phyloP scores from a whole-genome alignment of 1,140 invertebrate genomes.

The Drosophila santomea region DNA sequence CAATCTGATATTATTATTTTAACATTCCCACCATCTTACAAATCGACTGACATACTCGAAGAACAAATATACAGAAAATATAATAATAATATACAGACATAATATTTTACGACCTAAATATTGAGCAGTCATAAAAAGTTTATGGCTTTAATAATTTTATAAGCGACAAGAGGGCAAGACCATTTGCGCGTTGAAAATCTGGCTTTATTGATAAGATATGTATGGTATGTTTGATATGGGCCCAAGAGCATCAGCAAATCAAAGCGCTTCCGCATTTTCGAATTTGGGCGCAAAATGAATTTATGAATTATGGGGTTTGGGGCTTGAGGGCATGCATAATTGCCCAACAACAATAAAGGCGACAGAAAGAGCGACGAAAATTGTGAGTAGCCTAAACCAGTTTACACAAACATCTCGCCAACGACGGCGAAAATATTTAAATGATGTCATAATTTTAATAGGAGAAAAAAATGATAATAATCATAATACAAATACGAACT shows the following conservation, averaged over 20 bases:
- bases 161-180: slow-evolving; percentile 31
- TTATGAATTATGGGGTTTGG: slow-evolving; percentile 78
- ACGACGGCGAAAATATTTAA: slow-evolving; percentile 78
- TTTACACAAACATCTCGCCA: slow-evolving; percentile 63
- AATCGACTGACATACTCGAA: background rate
- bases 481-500: slow-evolving; percentile 64
- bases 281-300: slow-evolving; percentile 69
- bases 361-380: slow-evolving; percentile 43
- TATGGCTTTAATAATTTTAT: slow-evolving; percentile 55
- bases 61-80: slow-evolving; percentile 2
- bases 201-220: slow-evolving; percentile 26
- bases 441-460: slow-evolving; percentile 82
- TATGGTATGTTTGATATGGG: slow-evolving; percentile 40
- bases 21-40: background rate
- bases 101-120: slow-evolving; percentile 71
- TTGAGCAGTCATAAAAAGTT: slow-evolving; percentile 62
- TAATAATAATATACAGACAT: background rate
- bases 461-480: slow-evolving; percentile 62
- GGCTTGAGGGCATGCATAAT: slow-evolving; percentile 74
- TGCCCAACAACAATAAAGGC: slow-evolving; percentile 42
- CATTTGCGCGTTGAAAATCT: slow-evolving; percentile 30
- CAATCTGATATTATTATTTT: slow-evolving; percentile 22
- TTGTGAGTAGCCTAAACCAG: slow-evolving; percentile 66
- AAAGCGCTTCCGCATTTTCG: slow-evolving; percentile 75
- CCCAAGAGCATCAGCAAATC: slow-evolving; percentile 55